phyloP scores from a whole-genome alignment of 2,797 vertebrate genomes.

The Pangasius mekongensis region DNA sequence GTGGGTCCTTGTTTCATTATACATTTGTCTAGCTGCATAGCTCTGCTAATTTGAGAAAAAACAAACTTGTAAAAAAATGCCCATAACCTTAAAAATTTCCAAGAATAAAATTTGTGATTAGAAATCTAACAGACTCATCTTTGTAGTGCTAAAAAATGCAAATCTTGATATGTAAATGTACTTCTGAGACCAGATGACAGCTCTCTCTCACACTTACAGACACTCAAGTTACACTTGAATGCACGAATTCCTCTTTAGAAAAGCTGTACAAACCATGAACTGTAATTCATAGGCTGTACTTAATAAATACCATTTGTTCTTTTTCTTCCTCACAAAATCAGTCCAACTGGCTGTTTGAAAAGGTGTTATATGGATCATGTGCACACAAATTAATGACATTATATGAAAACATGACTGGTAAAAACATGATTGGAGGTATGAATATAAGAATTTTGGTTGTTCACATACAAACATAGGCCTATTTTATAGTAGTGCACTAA shows the following conservation, averaged over 20 bases:
- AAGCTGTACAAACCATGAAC: background rate
- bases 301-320: constrained; percentile 15
- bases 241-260: constrained; percentile 5
- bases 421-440: background rate
- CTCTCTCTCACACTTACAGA: background rate
- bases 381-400: background rate
- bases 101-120: background rate
- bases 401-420: background rate
- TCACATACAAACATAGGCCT: background rate
- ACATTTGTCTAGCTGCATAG: background rate
- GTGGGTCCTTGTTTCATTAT: background rate
- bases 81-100: background rate
- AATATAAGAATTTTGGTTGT: background rate
- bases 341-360: background rate
- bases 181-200: background rate
- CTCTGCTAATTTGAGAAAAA: background rate
- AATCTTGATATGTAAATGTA: background rate
- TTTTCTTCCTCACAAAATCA: background rate
- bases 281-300: constrained; percentile 8
- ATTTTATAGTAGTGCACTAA: constrained; percentile 1
- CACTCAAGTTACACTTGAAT: constrained; percentile 14
- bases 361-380: background rate
- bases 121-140: background rate
- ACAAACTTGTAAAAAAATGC: background rate
- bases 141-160: background rate